A percentile compares a stretch with the other conserved stretches of the same genome.
Evolutionary conservation across 2,888 invertebrate species (phyloP).

Genomic region (Drosophila neoperkinsi): DNA sequence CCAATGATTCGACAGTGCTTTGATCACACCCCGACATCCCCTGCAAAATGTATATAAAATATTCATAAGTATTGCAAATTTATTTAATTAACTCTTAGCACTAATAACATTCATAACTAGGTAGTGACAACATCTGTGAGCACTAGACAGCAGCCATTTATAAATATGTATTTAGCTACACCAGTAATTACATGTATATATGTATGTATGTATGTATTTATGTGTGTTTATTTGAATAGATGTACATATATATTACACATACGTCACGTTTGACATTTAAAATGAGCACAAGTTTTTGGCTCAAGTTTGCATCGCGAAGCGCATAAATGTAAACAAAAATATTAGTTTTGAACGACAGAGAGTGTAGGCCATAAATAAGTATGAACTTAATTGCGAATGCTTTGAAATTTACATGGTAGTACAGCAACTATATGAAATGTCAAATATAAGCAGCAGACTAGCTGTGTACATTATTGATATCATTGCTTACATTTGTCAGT

Average conservation of each 20-base stretch:
- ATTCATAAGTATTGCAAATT: conserved; percentile 13
- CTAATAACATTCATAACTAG: conserved; percentile 33
- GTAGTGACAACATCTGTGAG: conserved; percentile 27
- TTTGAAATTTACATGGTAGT: not conserved
- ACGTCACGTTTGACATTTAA: conserved; percentile 69
- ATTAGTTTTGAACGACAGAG: conserved; percentile 27
- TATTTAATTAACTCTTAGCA: conserved; percentile 32
- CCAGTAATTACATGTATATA: not conserved
- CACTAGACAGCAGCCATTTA: conserved; percentile 36
- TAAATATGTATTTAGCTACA: conserved; percentile 13
- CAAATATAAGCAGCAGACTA: conserved; percentile 10
- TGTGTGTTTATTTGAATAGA: not conserved
- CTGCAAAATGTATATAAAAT: conserved; percentile 60
- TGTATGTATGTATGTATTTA: not conserved
- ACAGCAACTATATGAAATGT: conserved; percentile 4
- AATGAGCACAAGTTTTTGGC: conserved; percentile 43
- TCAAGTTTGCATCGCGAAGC: conserved; percentile 45
- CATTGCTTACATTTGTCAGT: conserved; percentile 72
- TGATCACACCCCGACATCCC: conserved; percentile 86
- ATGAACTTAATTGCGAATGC: not conserved
- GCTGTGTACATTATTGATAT: not conserved
- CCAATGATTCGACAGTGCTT: conserved; percentile 86
- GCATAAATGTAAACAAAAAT: conserved; percentile 68
- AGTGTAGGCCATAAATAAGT: conserved; percentile 6
- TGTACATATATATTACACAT: conserved; percentile 45